Conservation (phyloP, 1,140 invertebrate species). For the Penaeus vannamei region DNA sequence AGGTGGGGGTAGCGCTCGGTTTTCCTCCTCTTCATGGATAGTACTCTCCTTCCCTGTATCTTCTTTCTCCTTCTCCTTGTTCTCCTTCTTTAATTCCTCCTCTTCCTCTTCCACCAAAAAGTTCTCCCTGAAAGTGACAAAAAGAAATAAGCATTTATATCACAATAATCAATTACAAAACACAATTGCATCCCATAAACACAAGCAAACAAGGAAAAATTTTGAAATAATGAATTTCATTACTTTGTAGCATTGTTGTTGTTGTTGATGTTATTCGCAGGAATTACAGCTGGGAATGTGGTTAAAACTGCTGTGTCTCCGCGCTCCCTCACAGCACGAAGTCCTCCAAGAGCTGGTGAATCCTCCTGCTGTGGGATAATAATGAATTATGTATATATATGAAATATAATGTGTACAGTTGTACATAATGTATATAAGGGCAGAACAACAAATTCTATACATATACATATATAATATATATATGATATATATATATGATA, state of each 20-base stretch:
- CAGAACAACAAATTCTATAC: too few species aligned
- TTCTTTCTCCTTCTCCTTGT: constrained; percentile 55
- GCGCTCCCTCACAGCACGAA: constrained; percentile 51
- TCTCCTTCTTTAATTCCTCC: constrained; percentile 54
- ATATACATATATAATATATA: too few species aligned
- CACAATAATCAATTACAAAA: neutral
- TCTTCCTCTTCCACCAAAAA: constrained; percentile 52
- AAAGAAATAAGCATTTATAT: neutral
- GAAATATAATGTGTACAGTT: too few species aligned
- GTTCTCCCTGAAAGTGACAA: constrained; percentile 48
- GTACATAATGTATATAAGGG: too few species aligned
- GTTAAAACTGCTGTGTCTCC: constrained; percentile 44
- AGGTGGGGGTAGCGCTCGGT: too few species aligned
- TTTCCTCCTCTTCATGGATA: constrained; percentile 31
- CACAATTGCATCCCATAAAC: neutral
- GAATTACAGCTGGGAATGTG: constrained; percentile 53
- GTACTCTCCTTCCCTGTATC: neutral
- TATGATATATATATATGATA: too few species aligned
- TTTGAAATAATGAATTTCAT: neutral
- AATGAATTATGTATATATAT: too few species aligned
- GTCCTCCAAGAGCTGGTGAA: constrained; percentile 21
- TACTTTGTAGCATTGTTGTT: neutral
- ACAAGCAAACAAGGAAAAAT: neutral
- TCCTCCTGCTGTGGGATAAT: constrained; percentile 28
- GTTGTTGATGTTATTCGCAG: constrained; percentile 19